These are phyloP conservation scores for Danio tinwini DNA, from an alignment of 2,797 vertebrate species.

Conservation along the genomic window DNA sequence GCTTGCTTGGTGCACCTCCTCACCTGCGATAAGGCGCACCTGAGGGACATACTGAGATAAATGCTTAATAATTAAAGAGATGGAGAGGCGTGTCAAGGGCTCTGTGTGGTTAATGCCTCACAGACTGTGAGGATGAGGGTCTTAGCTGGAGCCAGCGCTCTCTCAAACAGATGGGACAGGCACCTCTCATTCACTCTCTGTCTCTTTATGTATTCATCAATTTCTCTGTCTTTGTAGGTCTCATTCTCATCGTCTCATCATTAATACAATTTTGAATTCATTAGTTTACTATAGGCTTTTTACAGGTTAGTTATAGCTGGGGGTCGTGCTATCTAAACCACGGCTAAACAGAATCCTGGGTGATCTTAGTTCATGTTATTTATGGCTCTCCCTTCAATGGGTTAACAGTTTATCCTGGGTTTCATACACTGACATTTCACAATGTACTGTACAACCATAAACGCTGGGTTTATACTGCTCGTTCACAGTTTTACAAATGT, in stretches of 20 bases:
- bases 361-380: too few species aligned
- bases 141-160: slow-evolving; percentile 27
- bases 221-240: slow-evolving; percentile 12
- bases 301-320: too few species aligned
- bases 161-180: slow-evolving; percentile 37
- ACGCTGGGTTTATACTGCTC: too few species aligned
- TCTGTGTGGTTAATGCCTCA: slow-evolving; percentile 53
- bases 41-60: slow-evolving; percentile 58
- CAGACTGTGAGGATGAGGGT: slow-evolving; percentile 45
- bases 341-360: too few species aligned
- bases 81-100: slow-evolving; percentile 57
- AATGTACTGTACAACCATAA: too few species aligned
- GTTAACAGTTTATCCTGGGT: too few species aligned
- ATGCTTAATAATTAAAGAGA: slow-evolving; percentile 61
- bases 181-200: slow-evolving; percentile 7
- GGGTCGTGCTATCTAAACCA: too few species aligned
- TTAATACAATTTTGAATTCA: not conserved
- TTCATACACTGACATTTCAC: too few species aligned
- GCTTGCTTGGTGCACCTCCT: slow-evolving; percentile 56
- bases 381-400: too few species aligned
- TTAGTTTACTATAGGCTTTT: not conserved
- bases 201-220: slow-evolving; percentile 1
- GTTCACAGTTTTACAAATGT: too few species aligned
- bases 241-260: not conserved
- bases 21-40: slow-evolving; percentile 58